These are phyloP conservation scores for Rhinophrynus dorsalis DNA, from an alignment of 2,797 vertebrate species.

Conservation along the genomic window DNA sequence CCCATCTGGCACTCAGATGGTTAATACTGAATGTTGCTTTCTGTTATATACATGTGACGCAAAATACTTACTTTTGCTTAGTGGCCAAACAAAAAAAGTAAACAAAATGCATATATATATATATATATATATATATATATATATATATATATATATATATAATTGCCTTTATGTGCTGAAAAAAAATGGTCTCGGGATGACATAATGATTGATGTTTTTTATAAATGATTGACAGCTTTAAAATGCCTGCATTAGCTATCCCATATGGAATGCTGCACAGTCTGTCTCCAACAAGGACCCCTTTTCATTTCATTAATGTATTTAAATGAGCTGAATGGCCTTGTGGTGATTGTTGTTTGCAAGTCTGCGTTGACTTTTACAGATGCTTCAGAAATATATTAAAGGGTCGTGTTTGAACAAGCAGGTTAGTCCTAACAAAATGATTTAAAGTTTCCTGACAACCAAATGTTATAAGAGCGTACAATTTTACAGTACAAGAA, in stretches of 20 bases:
- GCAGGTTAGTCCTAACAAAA: conserved; percentile 35
- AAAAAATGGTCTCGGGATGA: conserved; percentile 2
- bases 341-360: conserved; percentile 15
- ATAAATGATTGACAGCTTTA: conserved; percentile 33
- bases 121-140: background rate
- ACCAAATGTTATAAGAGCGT: conserved; percentile 20
- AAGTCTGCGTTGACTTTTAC: conserved; percentile 13
- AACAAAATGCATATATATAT: no score
- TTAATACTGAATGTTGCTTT: no score
- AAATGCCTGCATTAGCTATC: conserved; percentile 19
- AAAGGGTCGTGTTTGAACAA: conserved; percentile 39
- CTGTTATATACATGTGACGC: no score
- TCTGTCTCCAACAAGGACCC: conserved; percentile 23
- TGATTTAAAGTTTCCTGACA: conserved; percentile 33
- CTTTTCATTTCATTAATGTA: conserved; percentile 40
- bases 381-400: conserved; percentile 35
- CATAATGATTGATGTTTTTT: conserved; percentile 45
- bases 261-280: conserved; percentile 33
- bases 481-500: conserved; percentile 15
- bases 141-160: no score
- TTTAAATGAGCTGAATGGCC: conserved; percentile 26
- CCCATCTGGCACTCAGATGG: no score
- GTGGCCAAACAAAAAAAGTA: no score
- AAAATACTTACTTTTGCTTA: no score
- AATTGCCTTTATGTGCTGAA: background rate